These are phyloP conservation scores for Campoplex capitator DNA, from an alignment of 2,888 invertebrate genomes.

Conservation along the genomic window DNA sequence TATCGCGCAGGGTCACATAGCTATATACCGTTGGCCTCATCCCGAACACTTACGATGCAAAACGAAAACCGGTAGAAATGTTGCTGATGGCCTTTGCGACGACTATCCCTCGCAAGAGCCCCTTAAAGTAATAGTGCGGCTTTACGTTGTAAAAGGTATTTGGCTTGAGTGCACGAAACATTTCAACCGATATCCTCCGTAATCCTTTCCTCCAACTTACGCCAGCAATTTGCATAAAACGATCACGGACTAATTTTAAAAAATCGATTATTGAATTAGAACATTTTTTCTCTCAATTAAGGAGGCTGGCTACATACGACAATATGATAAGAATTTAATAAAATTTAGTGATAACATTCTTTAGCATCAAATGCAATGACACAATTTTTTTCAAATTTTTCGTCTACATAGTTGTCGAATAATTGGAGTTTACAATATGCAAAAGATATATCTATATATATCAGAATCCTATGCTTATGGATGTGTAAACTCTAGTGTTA, in stretches of 20 bases:
- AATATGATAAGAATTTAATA: no score
- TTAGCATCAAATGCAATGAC: no score
- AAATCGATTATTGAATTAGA: slow-evolving; percentile 8
- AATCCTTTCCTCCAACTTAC: not conserved
- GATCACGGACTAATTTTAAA: not conserved
- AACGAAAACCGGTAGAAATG: slow-evolving; percentile 85
- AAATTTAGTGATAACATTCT: no score
- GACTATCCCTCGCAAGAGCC: slow-evolving; percentile 88
- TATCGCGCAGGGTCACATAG: slow-evolving; percentile 85
- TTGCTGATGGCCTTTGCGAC: slow-evolving; percentile 87
- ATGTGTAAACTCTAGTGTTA: no score
- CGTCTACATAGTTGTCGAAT: no score
- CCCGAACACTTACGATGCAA: slow-evolving; percentile 85
- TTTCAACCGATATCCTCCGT: slow-evolving; percentile 30
- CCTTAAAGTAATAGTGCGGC: slow-evolving; percentile 88
- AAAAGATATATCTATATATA: no score
- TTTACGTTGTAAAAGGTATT: slow-evolving; percentile 88
- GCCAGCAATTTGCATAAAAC: slow-evolving; percentile 17
- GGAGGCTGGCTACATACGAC: no score
- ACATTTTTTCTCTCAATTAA: not conserved
- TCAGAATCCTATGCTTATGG: no score
- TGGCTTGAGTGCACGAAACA: slow-evolving; percentile 29
- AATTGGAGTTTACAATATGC: no score
- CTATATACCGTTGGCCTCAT: slow-evolving; percentile 90
- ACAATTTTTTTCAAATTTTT: no score